phyloP scores from a whole-genome alignment of 2,797 vertebrate species.

The Amphiprion clarkii region DNA sequence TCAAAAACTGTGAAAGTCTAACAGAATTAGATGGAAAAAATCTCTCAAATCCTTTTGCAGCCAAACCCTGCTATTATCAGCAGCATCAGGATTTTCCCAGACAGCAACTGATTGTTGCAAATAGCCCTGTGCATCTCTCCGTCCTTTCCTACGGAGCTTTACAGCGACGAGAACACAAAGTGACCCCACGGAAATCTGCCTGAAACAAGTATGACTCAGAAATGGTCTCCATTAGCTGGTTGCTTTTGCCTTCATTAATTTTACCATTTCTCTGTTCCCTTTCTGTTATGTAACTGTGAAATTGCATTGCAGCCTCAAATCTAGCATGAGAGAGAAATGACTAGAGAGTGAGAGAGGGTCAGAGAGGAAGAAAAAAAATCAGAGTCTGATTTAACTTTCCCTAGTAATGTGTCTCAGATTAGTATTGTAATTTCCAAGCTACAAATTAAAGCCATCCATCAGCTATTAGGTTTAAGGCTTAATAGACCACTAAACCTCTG shows the following conservation, averaged over 20 bases:
- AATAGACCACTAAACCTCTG: constrained; percentile 43
- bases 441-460: constrained; percentile 70
- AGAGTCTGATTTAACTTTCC: constrained; percentile 50
- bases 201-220: constrained; percentile 59
- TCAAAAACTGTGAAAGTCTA: not conserved
- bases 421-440: constrained; percentile 60
- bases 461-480: constrained; percentile 55
- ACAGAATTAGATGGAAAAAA: not conserved
- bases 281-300: constrained; percentile 66
- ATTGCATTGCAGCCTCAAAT: constrained; percentile 57
- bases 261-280: constrained; percentile 53
- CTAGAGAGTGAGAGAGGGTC: constrained; percentile 24
- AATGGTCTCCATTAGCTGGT: constrained; percentile 66
- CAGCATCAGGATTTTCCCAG: constrained; percentile 16
- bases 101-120: constrained; percentile 27
- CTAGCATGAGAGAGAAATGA: constrained; percentile 41
- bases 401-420: constrained; percentile 70
- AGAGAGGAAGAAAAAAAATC: constrained; percentile 3
- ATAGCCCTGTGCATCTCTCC: constrained; percentile 31
- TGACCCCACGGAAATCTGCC: constrained; percentile 43
- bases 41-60: constrained; percentile 9
- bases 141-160: constrained; percentile 30
- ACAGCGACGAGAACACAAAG: constrained; percentile 41
- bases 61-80: constrained; percentile 4
- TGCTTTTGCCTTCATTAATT: constrained; percentile 74